Evolutionary conservation across 2,113 vertebrate species (phyloP).

Genomic region (Oryzias javanicus): DNA sequence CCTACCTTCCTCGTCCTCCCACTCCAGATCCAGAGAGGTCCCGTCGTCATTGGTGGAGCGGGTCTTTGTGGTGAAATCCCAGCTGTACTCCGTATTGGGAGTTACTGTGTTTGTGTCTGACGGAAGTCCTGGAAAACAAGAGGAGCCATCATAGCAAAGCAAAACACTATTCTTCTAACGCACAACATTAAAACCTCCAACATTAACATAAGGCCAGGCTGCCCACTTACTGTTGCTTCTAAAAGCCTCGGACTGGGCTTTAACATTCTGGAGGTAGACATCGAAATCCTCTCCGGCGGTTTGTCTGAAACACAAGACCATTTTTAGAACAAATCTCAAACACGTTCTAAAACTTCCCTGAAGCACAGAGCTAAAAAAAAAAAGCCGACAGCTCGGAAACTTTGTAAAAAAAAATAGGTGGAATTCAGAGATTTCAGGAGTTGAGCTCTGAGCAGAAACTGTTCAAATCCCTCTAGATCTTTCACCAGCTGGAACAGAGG

Average conservation of each 20-base stretch:
- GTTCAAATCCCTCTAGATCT: no score
- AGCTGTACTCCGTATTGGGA: conserved; percentile 93
- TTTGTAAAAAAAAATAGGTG: no score
- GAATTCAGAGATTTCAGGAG: no score
- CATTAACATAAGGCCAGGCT: not conserved
- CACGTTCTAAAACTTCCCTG: no score
- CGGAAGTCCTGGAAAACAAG: conserved; percentile 80
- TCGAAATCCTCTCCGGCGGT: conserved; percentile 85
- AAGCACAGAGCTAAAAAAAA: no score
- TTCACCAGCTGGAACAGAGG: no score
- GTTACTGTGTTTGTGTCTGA: conserved; percentile 90
- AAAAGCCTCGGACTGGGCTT: conserved; percentile 89
- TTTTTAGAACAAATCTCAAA: not conserved
- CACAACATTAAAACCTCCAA: not conserved
- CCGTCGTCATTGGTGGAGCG: conserved; percentile 92
- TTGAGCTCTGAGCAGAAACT: no score
- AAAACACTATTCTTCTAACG: not conserved
- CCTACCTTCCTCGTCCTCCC: conserved; percentile 98
- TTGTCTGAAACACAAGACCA: conserved; percentile 69
- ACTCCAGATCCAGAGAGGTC: conserved; percentile 94
- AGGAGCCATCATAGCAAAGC: not conserved
- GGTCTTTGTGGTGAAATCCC: conserved; percentile 93
- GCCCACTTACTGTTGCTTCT: conserved; percentile 87
- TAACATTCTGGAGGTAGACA: conserved; percentile 84
- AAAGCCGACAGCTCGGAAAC: no score